Evolutionary conservation across 2,113 vertebrate genomes (phyloP), one percentile per base, ranked within the genome.

Genomic region (Barnardius zonarius): DNA sequence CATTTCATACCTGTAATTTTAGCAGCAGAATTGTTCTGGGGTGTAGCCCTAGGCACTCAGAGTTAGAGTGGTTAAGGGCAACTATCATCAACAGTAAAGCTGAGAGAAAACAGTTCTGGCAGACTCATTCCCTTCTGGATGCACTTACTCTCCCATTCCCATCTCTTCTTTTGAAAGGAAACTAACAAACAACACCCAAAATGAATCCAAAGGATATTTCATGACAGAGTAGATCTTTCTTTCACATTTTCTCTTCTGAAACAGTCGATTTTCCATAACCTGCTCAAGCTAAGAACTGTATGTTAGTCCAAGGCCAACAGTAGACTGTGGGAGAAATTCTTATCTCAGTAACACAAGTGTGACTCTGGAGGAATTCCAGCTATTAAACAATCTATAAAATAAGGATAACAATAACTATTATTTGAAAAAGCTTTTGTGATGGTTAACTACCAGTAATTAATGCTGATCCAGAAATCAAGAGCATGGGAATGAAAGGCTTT

Each of bases 331-430:
- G 92, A 96, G 77, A 95, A 93, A 89, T 52, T 35, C 77, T 89
- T 95, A 92, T 91, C 76, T 88, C 73, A 48, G 69, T 72, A 67
- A 92, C 44, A 86, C 88, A 81, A 93, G 48, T 57, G 27, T 79
- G 27, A 79, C 75, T 37, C 52, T 95, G 93, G 89, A 93, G 13
- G 17, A 43, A 82, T 25, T 96, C 86, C 91, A 91, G 66, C 67
- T 54, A 83, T 61, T 88, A 92, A 78, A 80, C 77, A 91, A 75
- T n/a, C 86, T 87, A 84, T 95, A 92, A 93, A 92, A 93, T 89
- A 72, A 89, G 55, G 22, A 72, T 63, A 96, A 92, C 68, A 94
- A 57, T 75, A 92, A 72, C 51, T 70, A 89, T 75, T 90, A 94
- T 92, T 91, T 91, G 35, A 68, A 44, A 82, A 68, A 66, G 14